Conservation (phyloP, 2,113 vertebrate species). For the Rhinichthys klamathensis region DNA sequence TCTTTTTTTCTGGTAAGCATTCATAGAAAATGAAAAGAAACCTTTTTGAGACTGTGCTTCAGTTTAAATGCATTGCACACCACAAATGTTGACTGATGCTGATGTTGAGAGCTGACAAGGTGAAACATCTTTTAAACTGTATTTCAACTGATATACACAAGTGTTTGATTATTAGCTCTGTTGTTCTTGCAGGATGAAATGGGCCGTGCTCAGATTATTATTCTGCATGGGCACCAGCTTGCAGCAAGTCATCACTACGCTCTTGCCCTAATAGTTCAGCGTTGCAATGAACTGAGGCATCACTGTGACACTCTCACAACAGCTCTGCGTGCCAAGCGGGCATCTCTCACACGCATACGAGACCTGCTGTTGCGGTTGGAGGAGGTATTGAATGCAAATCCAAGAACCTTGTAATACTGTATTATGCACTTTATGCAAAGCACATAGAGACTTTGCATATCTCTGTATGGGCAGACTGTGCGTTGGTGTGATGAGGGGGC, state of each 20-base stretch:
- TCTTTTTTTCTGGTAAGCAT: neutral
- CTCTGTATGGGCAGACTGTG: constrained; percentile 75
- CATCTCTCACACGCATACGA: constrained; percentile 77
- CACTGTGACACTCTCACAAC: constrained; percentile 83
- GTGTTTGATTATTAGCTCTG: neutral
- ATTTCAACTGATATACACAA: neutral
- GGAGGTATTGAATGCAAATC: constrained; percentile 75
- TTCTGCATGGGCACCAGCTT: constrained; percentile 90
- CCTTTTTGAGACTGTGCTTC: neutral
- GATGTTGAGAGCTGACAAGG: neutral
- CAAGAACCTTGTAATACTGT: neutral
- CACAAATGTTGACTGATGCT: neutral
- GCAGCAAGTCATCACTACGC: constrained; percentile 93
- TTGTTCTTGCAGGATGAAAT: constrained; percentile 82
- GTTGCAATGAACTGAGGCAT: constrained; percentile 92
- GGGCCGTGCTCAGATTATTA: constrained; percentile 83
- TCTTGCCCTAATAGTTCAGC: constrained; percentile 90
- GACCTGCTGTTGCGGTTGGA: constrained; percentile 87
- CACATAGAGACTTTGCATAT: neutral
- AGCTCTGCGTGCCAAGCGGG: constrained; percentile 80
- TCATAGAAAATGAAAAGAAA: too few relatives aligned
- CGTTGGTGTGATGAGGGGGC: constrained; percentile 92
- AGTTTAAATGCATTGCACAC: neutral
- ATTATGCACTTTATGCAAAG: constrained; percentile 6
- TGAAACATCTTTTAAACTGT: neutral